These are phyloP conservation scores for Synergus itoensis DNA, from an alignment of 2,888 invertebrate genomes.

Conservation along the genomic window DNA sequence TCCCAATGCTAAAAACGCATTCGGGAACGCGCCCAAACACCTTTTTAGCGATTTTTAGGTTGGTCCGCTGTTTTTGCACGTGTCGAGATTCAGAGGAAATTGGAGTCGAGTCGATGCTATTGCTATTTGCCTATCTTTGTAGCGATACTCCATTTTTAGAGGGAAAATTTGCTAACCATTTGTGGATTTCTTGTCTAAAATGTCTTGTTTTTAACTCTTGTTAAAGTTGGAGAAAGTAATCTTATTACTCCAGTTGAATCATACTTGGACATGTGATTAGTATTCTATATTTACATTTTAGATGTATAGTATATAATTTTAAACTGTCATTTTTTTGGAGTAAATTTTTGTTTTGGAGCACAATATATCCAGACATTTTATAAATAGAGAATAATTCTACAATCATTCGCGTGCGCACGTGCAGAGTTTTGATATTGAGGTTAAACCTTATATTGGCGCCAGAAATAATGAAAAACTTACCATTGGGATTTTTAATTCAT, in stretches of 20 bases:
- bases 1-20: conserved; percentile 40
- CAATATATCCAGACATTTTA: neutral
- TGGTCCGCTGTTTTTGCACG: conserved; percentile 17
- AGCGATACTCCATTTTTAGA: neutral
- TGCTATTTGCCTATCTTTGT: neutral
- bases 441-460: conserved; percentile 2
- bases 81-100: neutral
- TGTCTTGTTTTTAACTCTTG: neutral
- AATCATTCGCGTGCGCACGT: neutral
- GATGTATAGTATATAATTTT: neutral
- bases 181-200: neutral
- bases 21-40: conserved; percentile 18
- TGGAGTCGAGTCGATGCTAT: neutral
- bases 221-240: neutral
- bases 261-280: neutral
- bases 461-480: neutral
- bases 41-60: conserved; percentile 23
- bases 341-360: neutral
- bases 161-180: neutral
- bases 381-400: neutral
- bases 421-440: neutral
- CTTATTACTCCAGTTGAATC: neutral
- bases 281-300: neutral
- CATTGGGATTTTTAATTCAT: neutral
- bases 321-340: neutral